Percentiles rank a stretch among this genome's conserved stretches.
Evolutionary conservation across 2,888 invertebrate species (phyloP).

Genomic region (Microdon myrmicae): DNA sequence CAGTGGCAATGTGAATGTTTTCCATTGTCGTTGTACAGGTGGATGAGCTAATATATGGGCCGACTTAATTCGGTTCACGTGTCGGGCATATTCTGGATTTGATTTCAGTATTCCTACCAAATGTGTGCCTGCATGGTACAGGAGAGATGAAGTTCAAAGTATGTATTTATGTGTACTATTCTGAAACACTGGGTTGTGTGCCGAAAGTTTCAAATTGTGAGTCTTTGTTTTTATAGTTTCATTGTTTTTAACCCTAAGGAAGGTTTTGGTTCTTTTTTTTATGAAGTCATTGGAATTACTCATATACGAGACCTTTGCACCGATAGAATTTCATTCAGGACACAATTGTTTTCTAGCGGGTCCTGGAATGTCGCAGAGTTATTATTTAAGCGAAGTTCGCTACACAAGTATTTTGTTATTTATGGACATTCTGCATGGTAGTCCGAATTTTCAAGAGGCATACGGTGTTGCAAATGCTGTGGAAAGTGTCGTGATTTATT

Average conservation of each 20-base stretch:
- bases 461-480: no score
- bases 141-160: constrained; percentile 16
- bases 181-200: constrained; percentile 36
- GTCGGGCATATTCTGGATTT: constrained; percentile 46
- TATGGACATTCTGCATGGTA: no score
- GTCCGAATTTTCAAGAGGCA: no score
- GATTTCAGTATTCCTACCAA: constrained; percentile 21
- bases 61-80: constrained; percentile 43
- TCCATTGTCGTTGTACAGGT: constrained; percentile 11
- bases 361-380: constrained; percentile 22
- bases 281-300: constrained; percentile 24
- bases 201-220: constrained; percentile 22
- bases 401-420: constrained; percentile 31
- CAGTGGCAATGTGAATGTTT: constrained; percentile 44
- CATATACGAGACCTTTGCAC: constrained; percentile 33
- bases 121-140: background rate
- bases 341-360: constrained; percentile 31
- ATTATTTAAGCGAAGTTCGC: constrained; percentile 22
- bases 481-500: no score
- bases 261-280: constrained; percentile 6
- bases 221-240: constrained; percentile 6
- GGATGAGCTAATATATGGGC: constrained; percentile 26
- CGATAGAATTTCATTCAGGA: constrained; percentile 27
- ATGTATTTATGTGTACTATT: constrained; percentile 41
- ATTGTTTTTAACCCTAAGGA: background rate